These are phyloP conservation scores for Onychorhynchus coronatus DNA, from an alignment of 2,113 vertebrate species.

Conservation along the genomic window DNA sequence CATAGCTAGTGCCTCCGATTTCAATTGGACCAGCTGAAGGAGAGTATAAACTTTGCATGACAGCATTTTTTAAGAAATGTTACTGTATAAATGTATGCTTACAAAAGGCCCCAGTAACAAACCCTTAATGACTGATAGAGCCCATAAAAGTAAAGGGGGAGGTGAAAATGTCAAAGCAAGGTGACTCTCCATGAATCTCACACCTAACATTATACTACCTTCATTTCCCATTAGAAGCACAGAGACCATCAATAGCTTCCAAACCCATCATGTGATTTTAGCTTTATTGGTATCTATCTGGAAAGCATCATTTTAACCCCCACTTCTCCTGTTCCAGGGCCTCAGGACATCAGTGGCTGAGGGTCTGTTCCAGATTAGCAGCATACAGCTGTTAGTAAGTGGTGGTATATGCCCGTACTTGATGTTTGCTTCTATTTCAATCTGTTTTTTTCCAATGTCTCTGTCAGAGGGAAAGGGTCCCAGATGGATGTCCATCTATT, in stretches of 20 bases:
- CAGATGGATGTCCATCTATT: not conserved
- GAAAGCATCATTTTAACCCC: not conserved
- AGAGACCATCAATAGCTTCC: not conserved
- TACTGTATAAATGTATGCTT: not conserved
- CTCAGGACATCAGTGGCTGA: not conserved
- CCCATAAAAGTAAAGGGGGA: not conserved
- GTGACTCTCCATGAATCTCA: not conserved
- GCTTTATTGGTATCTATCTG: not conserved
- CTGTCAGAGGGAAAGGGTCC: not conserved
- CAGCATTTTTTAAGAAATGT: not conserved
- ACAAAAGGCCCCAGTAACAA: not conserved
- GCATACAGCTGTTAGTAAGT: not conserved
- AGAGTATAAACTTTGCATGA: not conserved
- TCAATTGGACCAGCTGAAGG: not conserved
- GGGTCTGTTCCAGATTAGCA: not conserved
- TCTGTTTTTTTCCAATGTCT: not conserved
- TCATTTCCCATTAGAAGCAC: not conserved
- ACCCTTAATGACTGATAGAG: not conserved
- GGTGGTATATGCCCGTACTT: not conserved
- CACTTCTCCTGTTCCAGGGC: not conserved
- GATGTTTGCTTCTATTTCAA: not conserved
- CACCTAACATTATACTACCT: not conserved
- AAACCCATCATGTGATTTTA: not conserved
- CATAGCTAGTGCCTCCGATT: not conserved
- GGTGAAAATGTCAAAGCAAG: not conserved